Base-by-base conservation (phyloP, 2,888 invertebrate species). In the Embidobia sp. region DNA sequence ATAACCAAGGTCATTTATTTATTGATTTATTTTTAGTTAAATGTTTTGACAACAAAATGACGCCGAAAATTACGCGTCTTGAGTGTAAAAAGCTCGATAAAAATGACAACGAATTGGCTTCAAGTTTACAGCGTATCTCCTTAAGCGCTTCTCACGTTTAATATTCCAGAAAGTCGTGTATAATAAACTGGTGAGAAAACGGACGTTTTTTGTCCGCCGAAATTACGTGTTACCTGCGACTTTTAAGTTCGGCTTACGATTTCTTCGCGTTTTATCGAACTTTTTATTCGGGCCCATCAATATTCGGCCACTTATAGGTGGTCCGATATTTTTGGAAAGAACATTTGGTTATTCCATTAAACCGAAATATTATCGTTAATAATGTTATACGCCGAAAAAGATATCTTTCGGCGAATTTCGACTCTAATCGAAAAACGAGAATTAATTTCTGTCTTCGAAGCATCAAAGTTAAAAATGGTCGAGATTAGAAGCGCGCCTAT, bases 321-420 rank as follows among this genome's bases (percentile, higher is more conserved):
- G 69, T 59, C 69, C 59, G 49, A 69, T 69, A 69, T 69, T 57
- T 69, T 69, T 16, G 33, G 69, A 49, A 59, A 29, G 31, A 69
- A 57, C 69, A 59, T 69, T 59, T 69, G 69, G 49, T 16, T 59
- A 42, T 69, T 59, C 69, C 69, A 69, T 69, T 69, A 69, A 69
- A 42, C 18, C 22, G 51, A 69, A 48, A 27, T 44, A 49, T 57
- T 57, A 49, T 57, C 67, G 33, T 48, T 57, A 46, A 66, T 55
- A 66, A 51, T 15, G 59, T 42, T 11, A 19, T 46, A 69, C 31
- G 11, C 18, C 44, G 35, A 59, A 51, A 59, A 59, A 59, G 49
- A 40, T 53, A 53, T 40, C 57, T 59, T 69, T 69, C 69, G 19
- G 59, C 49, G 59, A 59, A 69, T 59, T 59, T 69, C 33, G 29